phyloP scores from a whole-genome alignment of 2,888 invertebrate species.

The Apoderus coryli region DNA sequence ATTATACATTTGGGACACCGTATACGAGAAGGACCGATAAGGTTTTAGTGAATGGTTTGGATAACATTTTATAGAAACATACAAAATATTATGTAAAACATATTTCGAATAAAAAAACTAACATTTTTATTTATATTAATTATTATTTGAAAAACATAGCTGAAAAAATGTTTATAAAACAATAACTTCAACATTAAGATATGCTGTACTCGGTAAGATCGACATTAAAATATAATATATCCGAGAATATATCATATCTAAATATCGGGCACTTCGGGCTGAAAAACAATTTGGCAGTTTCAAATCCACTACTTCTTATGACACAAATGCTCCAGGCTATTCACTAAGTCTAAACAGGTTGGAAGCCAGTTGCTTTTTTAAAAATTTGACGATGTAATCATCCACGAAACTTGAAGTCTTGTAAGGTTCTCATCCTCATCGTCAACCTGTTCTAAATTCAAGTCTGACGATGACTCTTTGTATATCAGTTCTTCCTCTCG shows the following conservation, averaged over 20 bases:
- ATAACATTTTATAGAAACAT: no score
- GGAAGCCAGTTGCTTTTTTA: conserved; percentile 10
- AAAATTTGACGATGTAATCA: conserved; percentile 5
- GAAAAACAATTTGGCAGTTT: conserved; percentile 9
- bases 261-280: conserved; percentile 9
- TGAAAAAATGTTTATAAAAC: conserved; percentile 5
- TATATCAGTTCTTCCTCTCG: conserved; percentile 5
- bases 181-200: conserved; percentile 9
- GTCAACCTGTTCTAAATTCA: background rate
- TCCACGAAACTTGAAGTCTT: background rate
- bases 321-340: conserved; percentile 9
- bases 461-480: conserved; percentile 6
- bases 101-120: no score
- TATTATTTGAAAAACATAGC: conserved; percentile 7
- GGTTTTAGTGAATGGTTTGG: no score
- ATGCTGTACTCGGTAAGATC: conserved; percentile 10
- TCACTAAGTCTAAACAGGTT: conserved; percentile 9
- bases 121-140: no score
- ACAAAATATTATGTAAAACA: no score
- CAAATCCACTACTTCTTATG: conserved; percentile 9
- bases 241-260: conserved; percentile 7
- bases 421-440: conserved; percentile 1
- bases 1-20: no score
- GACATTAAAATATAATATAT: conserved; percentile 5
- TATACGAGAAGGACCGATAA: no score